Evolutionary conservation across 2,797 vertebrate species (phyloP).

Genomic region (Coracias cyanogaster): DNA sequence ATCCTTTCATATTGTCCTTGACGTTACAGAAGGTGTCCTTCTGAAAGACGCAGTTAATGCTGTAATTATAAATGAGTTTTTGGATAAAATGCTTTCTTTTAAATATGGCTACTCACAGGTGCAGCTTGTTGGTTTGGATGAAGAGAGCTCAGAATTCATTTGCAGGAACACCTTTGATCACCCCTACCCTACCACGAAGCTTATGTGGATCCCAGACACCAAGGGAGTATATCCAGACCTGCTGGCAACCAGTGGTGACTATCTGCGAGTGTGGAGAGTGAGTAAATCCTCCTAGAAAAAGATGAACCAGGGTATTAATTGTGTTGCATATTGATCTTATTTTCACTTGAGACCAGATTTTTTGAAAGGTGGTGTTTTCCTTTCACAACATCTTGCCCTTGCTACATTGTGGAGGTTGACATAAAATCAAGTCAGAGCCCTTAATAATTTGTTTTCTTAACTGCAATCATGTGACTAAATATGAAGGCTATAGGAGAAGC

Average conservation of each 20-base stretch:
- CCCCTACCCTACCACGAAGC: conserved; percentile 97
- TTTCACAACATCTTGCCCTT: background rate
- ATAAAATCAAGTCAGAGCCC: background rate
- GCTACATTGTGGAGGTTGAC: background rate
- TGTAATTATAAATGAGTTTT: background rate
- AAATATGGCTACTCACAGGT: conserved; percentile 81
- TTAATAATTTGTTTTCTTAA: background rate
- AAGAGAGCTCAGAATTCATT: conserved; percentile 98
- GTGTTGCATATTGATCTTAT: background rate
- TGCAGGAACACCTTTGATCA: conserved; percentile 99
- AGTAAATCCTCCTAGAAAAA: conserved; percentile 9
- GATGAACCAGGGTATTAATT: background rate
- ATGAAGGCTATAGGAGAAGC: background rate
- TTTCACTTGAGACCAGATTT: background rate
- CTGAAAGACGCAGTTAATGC: background rate
- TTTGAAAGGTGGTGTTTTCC: background rate
- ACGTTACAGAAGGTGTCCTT: background rate
- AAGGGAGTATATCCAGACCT: conserved; percentile 98
- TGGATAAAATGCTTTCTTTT: background rate
- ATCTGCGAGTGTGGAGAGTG: conserved; percentile 97
- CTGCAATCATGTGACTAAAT: background rate
- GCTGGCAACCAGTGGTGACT: conserved; percentile 96
- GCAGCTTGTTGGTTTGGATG: conserved; percentile 96
- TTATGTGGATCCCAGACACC: conserved; percentile 99
- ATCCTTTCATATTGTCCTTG: background rate